phyloP scores from a whole-genome alignment of 2,113 vertebrate species.

The Oncorhynchus mykiss region DNA sequence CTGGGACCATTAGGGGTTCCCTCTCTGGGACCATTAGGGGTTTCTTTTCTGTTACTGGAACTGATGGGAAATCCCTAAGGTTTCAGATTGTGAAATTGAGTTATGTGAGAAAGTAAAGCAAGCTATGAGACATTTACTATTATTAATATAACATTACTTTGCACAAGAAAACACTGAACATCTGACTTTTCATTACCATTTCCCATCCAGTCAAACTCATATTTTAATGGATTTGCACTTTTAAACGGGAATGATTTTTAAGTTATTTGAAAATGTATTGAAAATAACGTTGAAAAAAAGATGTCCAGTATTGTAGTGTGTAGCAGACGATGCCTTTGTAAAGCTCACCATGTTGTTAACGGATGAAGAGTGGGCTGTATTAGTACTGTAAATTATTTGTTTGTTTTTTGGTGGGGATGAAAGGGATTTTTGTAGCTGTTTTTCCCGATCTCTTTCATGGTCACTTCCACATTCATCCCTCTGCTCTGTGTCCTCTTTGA shows the following conservation, averaged over 20 bases:
- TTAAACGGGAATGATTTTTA: slow-evolving; percentile 21
- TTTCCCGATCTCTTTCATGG: background rate
- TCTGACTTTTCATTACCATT: background rate
- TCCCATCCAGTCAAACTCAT: slow-evolving; percentile 19
- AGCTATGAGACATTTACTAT: background rate
- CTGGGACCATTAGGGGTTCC: too few species aligned
- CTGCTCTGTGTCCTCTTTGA: background rate
- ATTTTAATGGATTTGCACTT: slow-evolving; percentile 55
- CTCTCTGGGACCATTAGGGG: too few species aligned
- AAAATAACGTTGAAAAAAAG: slow-evolving; percentile 15
- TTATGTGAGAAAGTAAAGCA: background rate
- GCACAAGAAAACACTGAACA: slow-evolving; percentile 61
- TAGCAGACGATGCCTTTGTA: slow-evolving; percentile 49
- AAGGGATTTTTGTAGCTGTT: background rate
- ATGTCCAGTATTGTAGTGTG: slow-evolving; percentile 44
- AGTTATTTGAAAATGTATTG: slow-evolving; percentile 50
- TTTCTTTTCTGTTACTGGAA: background rate
- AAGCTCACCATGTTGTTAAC: slow-evolving; percentile 54
- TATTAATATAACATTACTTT: slow-evolving; percentile 54
- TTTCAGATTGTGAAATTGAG: background rate
- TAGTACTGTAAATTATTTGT: slow-evolving; percentile 42
- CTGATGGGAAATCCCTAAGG: background rate
- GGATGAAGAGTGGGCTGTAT: slow-evolving; percentile 46
- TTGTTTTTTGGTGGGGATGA: slow-evolving; percentile 11
- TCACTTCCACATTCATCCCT: background rate